Conservation (phyloP, 2,113 vertebrate genomes). For the Tautogolabrus adspersus region DNA sequence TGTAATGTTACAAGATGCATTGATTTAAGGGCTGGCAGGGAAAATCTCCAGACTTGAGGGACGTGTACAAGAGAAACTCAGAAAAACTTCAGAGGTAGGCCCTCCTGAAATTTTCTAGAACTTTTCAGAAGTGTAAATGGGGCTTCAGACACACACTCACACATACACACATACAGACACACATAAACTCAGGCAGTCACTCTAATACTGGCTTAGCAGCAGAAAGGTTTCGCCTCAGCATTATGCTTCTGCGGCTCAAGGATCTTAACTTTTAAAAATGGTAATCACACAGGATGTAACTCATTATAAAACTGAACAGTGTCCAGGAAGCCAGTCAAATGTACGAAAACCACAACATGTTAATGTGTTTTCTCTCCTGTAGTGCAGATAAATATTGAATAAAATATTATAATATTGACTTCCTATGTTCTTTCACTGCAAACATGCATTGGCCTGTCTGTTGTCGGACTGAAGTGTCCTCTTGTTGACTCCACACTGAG, state of each 20-base stretch:
- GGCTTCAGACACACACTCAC: too few relatives aligned
- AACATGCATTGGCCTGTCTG: background rate
- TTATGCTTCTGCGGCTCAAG: background rate
- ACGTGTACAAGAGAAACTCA: too few relatives aligned
- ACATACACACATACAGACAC: too few relatives aligned
- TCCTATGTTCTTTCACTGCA: background rate
- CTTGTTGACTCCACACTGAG: conserved; percentile 43
- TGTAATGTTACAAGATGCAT: too few relatives aligned
- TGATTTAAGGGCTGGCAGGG: too few relatives aligned
- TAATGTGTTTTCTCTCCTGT: background rate
- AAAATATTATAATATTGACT: conserved; percentile 18
- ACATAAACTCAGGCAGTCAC: too few relatives aligned
- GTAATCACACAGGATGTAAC: background rate
- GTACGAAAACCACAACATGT: conserved; percentile 6
- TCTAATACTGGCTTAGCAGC: too few relatives aligned
- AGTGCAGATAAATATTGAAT: conserved; percentile 19
- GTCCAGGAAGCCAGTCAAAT: background rate
- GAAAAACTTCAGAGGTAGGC: too few relatives aligned
- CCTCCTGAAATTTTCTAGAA: too few relatives aligned
- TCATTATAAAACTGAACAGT: background rate
- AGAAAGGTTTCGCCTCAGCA: too few relatives aligned
- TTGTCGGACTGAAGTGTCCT: conserved; percentile 36
- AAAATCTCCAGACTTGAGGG: too few relatives aligned
- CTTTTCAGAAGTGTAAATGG: too few relatives aligned
- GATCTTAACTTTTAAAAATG: background rate